Conservation (phyloP, 2,888 invertebrate species). For the Lithosia quadra region DNA sequence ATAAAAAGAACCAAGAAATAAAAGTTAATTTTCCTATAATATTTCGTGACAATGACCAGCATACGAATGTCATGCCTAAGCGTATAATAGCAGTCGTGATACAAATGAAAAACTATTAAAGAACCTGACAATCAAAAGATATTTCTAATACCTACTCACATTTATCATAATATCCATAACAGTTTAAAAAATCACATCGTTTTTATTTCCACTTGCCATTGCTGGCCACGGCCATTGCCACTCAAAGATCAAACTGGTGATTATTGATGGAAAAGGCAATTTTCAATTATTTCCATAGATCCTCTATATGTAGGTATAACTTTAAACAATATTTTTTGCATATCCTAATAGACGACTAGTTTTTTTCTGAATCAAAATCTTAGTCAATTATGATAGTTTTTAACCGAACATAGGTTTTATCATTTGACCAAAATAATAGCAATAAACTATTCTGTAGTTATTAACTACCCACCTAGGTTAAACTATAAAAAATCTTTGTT, state of each 20-base stretch:
- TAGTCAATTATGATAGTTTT: neutral
- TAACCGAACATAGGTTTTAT: neutral
- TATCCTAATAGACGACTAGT: neutral
- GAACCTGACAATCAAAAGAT: neutral
- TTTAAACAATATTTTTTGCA: neutral
- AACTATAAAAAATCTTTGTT: neutral
- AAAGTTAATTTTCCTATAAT: neutral
- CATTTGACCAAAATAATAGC: neutral
- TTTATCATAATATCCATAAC: neutral
- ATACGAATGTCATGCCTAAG: neutral
- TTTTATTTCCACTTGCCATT: slow-evolving; percentile 2
- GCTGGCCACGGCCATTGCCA: neutral
- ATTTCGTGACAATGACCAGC: neutral
- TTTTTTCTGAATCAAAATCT: neutral
- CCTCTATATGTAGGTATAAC: neutral
- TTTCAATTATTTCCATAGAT: slow-evolving; percentile 2
- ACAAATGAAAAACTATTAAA: neutral
- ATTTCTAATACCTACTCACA: slow-evolving; percentile 1
- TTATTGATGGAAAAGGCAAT: slow-evolving; percentile 4
- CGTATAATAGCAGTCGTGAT: neutral
- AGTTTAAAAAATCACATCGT: neutral
- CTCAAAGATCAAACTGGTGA: neutral
- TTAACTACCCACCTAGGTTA: neutral
- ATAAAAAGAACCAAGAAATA: neutral
- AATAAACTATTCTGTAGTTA: neutral